Evolutionary conservation across 2,888 invertebrate genomes (phyloP), one percentile per base, ranked within the genome.

Genomic region (Mactromeris polynyma): DNA sequence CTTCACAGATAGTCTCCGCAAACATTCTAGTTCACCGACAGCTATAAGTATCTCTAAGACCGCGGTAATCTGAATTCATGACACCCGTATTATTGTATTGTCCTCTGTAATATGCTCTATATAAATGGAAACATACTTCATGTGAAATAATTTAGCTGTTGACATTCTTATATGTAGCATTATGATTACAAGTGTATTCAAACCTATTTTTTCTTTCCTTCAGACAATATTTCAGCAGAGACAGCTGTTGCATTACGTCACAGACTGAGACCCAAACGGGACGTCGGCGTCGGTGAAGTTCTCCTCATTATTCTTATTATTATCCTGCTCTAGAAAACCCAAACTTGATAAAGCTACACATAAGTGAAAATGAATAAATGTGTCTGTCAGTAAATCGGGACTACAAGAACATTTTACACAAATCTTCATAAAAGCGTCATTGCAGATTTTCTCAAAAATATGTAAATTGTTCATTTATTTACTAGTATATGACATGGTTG

Each of bases 251-350:
- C 80, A 64, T 33, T 79, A 36, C 40, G 40, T 2, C 54, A 69
- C 36, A 6, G 31, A 11, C n/a, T 81, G 17, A 42, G 86, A 81
- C 86, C 81, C 2, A 86, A 86, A 46, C 64, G 86, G 46, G 86
- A 86, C 1, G 73, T 81, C 1, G 86, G 81, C 2, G 81, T 69
- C 81, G 86, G 86, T 46, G 86, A 86, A 80, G 40, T 85, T 79
- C 1, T 58, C 0, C 14, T 86, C 0, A 81, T 86, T 36, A 80
- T 86, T 31, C 51, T 69, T 46, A 33, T 64, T 69, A 73, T 86
- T 51, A 86, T 86, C 14, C 69, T 85, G n/a, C 31, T 85, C 21
- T 85, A 85, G 36, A 77, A 38, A 40, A 36, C 42, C 38, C 46
- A 79, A 42, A 38, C 36, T 26, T 79, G 1, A 42, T 17, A 6